Evolutionary conservation across 2,888 invertebrate species (phyloP).

Genomic region (Heteromurus nitidus): DNA sequence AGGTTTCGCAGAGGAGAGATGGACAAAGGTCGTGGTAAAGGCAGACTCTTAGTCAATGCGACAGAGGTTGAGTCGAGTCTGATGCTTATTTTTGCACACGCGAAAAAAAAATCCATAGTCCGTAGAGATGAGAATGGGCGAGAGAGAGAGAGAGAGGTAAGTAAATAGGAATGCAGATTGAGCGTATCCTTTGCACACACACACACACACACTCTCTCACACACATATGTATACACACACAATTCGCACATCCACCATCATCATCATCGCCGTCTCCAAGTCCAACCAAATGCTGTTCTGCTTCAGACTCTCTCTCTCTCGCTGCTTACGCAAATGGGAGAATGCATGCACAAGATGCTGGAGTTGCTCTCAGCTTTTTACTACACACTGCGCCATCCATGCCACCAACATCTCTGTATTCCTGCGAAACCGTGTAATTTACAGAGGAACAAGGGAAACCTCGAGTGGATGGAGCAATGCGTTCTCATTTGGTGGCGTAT

Average conservation of each 20-base stretch:
- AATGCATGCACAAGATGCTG: conserved; percentile 17
- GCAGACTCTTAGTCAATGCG: conserved; percentile 55
- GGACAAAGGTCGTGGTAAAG: conserved; percentile 62
- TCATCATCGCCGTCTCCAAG: conserved; percentile 15
- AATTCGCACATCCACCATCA: conserved; percentile 39
- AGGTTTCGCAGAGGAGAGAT: conserved; percentile 14
- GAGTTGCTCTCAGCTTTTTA: neutral
- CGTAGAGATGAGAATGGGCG: too few relatives aligned
- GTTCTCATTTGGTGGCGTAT: too few relatives aligned
- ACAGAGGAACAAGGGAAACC: conserved; percentile 36
- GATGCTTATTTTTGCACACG: too few relatives aligned
- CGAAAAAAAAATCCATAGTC: too few relatives aligned
- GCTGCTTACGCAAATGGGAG: conserved; percentile 26
- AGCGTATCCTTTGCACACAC: conserved; percentile 20
- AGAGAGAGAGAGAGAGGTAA: neutral
- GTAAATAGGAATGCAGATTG: neutral
- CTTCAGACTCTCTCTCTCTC: neutral
- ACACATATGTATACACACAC: conserved; percentile 13
- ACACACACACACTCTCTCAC: conserved; percentile 9
- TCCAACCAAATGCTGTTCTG: conserved; percentile 22
- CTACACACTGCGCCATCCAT: neutral
- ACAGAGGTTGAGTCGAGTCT: conserved; percentile 33
- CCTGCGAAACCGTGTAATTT: conserved; percentile 40
- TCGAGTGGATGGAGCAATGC: too few relatives aligned
- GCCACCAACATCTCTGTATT: neutral